phyloP scores from a whole-genome alignment of 2,888 invertebrate genomes.

The Plutella xylostella region DNA sequence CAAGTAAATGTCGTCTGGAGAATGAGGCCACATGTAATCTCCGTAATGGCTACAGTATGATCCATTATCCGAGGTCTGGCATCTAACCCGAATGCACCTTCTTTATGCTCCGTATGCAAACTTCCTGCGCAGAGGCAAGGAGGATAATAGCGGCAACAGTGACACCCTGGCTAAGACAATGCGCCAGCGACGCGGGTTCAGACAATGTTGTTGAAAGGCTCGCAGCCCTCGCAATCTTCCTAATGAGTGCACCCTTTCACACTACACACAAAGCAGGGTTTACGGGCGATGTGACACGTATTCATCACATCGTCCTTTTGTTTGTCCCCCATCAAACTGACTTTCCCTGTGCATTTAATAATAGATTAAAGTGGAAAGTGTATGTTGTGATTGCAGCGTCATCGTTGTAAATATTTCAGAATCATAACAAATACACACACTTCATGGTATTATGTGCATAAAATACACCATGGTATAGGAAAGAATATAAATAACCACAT shows the following conservation, averaged over 20 bases:
- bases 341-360: constrained; percentile 26
- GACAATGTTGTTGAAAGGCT: constrained; percentile 44
- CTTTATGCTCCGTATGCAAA: constrained; percentile 43
- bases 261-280: constrained; percentile 61
- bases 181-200: constrained; percentile 24
- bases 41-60: constrained; percentile 42
- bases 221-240: constrained; percentile 66
- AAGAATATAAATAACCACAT: too few relatives aligned
- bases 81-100: constrained; percentile 50
- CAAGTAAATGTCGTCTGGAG: constrained; percentile 4
- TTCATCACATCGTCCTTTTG: constrained; percentile 50
- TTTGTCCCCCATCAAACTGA: constrained; percentile 38
- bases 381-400: too few relatives aligned
- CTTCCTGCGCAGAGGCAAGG: constrained; percentile 44
- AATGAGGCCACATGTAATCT: constrained; percentile 27
- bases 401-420: background rate
- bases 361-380: constrained; percentile 13
- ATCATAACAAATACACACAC: background rate
- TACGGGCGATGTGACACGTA: constrained; percentile 60
- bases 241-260: constrained; percentile 69
- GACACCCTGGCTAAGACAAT: constrained; percentile 47
- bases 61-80: constrained; percentile 19
- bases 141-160: constrained; percentile 40
- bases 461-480: too few relatives aligned
- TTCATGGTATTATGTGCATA: too few relatives aligned